A percentile compares a stretch with the other conserved stretches of the same genome.
phyloP scores from a whole-genome alignment of 2,888 invertebrate species.

The Schizaphis graminum region DNA sequence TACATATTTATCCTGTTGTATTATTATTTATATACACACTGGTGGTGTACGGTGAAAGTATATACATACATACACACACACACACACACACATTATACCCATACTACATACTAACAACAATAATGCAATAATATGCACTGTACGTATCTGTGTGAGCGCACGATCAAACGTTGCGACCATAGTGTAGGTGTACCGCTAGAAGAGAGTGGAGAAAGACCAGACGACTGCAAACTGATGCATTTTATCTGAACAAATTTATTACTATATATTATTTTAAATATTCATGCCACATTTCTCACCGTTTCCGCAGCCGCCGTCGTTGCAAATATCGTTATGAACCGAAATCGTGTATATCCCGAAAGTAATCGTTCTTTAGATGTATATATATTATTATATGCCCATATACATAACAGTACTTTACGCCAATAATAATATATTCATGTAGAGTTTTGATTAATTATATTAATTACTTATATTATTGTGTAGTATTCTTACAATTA shows the following conservation, averaged over 20 bases:
- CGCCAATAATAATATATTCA: not conserved
- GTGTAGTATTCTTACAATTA: not conserved
- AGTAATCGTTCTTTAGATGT: not conserved
- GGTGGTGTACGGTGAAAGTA: not conserved
- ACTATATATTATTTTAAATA: not conserved
- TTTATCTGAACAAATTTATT: constrained; percentile 16
- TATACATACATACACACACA: not conserved
- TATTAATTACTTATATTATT: not conserved
- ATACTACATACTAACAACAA: not conserved
- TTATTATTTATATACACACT: not conserved
- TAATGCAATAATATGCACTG: constrained; percentile 16
- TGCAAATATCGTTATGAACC: not conserved
- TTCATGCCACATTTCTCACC: not conserved
- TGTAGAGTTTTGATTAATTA: not conserved
- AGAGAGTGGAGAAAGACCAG: constrained; percentile 44
- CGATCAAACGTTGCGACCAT: constrained; percentile 24
- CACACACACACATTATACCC: not conserved
- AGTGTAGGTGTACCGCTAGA: constrained; percentile 7
- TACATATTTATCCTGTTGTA: constrained; percentile 42
- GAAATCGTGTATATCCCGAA: not conserved
- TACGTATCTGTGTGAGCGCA: not conserved
- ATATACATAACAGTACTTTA: not conserved
- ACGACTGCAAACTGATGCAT: constrained; percentile 5
- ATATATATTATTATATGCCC: not conserved
- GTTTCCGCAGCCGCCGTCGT: not conserved